Percentiles rank a stretch among this genome's conserved stretches.
These are phyloP conservation scores for Drosophila birchii DNA, from an alignment of 2,888 invertebrate species.

Conservation along the genomic window DNA sequence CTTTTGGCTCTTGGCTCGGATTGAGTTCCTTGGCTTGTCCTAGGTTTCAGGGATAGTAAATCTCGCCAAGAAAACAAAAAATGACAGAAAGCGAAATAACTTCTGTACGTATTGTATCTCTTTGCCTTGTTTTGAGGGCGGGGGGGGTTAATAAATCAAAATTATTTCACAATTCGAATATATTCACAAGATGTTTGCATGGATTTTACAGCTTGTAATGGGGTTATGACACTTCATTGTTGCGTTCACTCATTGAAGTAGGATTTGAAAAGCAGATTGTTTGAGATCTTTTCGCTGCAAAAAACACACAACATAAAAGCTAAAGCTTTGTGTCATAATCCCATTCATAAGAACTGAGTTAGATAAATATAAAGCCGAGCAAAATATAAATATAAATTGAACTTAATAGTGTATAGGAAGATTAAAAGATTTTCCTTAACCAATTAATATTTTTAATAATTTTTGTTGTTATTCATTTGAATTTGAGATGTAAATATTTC, in stretches of 20 bases:
- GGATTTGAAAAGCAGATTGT: not conserved
- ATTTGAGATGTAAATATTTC: no score
- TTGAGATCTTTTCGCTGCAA: not conserved
- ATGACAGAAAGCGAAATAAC: constrained; percentile 34
- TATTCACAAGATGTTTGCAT: constrained; percentile 75
- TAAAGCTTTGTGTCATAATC: not conserved
- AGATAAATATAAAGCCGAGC: no score
- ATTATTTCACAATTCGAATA: constrained; percentile 80
- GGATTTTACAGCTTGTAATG: constrained; percentile 27
- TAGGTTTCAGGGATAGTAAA: constrained; percentile 27
- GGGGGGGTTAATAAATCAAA: constrained; percentile 82
- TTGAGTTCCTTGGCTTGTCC: constrained; percentile 40
- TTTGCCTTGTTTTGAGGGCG: constrained; percentile 52
- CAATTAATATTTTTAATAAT: no score
- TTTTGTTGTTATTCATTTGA: no score
- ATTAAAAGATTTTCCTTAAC: no score
- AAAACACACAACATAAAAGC: not conserved
- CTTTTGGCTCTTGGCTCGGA: constrained; percentile 41
- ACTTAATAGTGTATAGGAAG: no score
- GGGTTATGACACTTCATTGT: not conserved
- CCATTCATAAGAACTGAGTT: no score
- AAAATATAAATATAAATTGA: no score
- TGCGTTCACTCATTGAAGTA: not conserved
- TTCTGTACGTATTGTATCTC: constrained; percentile 19
- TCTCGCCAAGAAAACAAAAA: constrained; percentile 8